Evolutionary conservation across 2,113 vertebrate genomes (phyloP), one percentile per base, ranked within the genome.

Genomic region (Charadrius vociferus): DNA sequence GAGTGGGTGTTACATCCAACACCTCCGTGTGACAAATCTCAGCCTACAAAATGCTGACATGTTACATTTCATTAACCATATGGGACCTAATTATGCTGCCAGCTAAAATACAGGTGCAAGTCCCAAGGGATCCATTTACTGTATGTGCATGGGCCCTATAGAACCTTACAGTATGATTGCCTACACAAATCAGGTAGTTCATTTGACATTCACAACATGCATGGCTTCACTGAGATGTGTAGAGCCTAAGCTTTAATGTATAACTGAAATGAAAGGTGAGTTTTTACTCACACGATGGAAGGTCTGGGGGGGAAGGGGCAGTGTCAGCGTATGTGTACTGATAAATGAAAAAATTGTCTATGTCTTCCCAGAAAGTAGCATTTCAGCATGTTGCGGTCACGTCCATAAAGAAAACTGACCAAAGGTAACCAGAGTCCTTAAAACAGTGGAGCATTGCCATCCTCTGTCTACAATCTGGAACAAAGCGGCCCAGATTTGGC

Each of bases 1-100:
- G 93, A 94, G 97, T 97, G 96, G 97, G 97, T 88, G 97, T 82
- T 95, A 80, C 29, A 95, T 93, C 74, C 91, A 96, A 95, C 94
- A 95, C 95, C 97, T 97, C 93, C 52, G 1, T 97, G 89, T 95
- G 94, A 97, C 93, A 96, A 94, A 91, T 97, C 96, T 96, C 95
- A 95, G 74, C 96, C 97, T 95, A 96, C 94, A 93, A 94, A 97
- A 82, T 94, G 87, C 95, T 95, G 96, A 94, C 93, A 97, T 2
- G 41, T 93, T 96, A 91, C 70, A 91, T 96, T 94, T 95, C 95
- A 95, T 95, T 97, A 96, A 88, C 93, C 96, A 97, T 96, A 95
- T 97, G 97, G 95, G 94, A 88, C 84, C 62, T 91, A 89, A 97
- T 97, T 93, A 72, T 73, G 27, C 78, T 95, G 86, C 81, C 93